Evolutionary conservation across 2,113 vertebrate genomes (phyloP), one percentile per base, ranked within the genome.

Genomic region (Nanorana parkeri): DNA sequence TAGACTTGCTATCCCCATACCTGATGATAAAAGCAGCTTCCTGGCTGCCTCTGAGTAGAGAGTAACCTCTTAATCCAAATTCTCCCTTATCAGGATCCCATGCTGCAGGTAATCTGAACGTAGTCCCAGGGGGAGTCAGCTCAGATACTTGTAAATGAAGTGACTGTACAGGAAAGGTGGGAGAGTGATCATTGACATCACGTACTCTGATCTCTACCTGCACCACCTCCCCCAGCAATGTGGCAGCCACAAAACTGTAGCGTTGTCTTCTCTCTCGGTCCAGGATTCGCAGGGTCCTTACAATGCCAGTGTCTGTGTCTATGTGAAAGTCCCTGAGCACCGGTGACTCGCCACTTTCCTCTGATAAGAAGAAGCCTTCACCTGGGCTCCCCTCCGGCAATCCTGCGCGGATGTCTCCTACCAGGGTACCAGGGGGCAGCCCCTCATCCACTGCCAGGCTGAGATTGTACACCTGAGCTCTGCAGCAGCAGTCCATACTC

Each of bases 201-300:
- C 86, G 84, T 20, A 98, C 95, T 4, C 84, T 67, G 63, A 99
- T 94, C 16, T 88, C 93, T 85, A 97, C 96, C 86, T 91, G 92
- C 52, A 97, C 94, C 88, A 97, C 89, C 56, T 95, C 94, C 17
- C 96, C 96, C 5, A 87, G 91, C 60, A 96, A 90, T 1, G 96
- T 95, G 72, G 96, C 96, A 0, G 95, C 96, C 86, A 93, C 96
- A 79, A 99, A 97, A 52, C 94, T 94, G 85, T 99, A 98, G 78
- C 26, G 90, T 5, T 93, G 92, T 68, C 92, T 91, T 67, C 74
- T 91, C 92, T 99, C 97, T 54, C 96, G 88, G 87, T 98, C 97
- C 90, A 98, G 90, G 13, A 90, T 60, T 73, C 93, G 84, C 0
- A 95, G 94, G 0, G 97, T 97, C 81, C 94, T 94, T 85, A 98